Conservation (phyloP, 2,797 vertebrate genomes). For the Channa striata region DNA sequence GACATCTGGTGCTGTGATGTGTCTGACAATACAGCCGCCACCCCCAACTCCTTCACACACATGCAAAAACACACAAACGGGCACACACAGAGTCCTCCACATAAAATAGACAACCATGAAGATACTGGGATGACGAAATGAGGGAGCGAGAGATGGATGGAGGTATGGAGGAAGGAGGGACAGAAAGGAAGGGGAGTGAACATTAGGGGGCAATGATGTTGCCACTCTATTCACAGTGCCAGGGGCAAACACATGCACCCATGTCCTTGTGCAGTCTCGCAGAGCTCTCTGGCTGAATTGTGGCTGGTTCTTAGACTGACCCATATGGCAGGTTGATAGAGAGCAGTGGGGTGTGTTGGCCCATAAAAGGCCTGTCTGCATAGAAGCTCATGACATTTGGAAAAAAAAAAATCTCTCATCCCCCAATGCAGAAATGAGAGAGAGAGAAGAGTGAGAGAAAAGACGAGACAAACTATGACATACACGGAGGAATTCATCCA, state of each 20-base stretch:
- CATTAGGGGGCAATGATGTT: constrained; percentile 56
- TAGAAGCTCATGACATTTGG: constrained; percentile 18
- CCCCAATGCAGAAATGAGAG: constrained; percentile 22
- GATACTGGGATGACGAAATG: constrained; percentile 30
- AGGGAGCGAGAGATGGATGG: constrained; percentile 39
- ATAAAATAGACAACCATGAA: constrained; percentile 43
- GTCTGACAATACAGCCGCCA: constrained; percentile 77
- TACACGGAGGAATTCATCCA: constrained; percentile 5
- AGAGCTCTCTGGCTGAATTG: constrained; percentile 38
- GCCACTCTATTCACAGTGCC: constrained; percentile 43
- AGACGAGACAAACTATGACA: constrained; percentile 24
- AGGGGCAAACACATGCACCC: constrained; percentile 49
- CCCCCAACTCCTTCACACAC: constrained; percentile 50
- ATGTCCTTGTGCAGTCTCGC: constrained; percentile 49
- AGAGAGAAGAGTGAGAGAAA: constrained; percentile 14
- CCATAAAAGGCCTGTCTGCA: constrained; percentile 29
- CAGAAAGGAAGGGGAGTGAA: constrained; percentile 40
- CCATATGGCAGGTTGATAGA: constrained; percentile 57
- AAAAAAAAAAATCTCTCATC: constrained; percentile 36
- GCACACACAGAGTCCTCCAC: constrained; percentile 24
- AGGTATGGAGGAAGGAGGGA: constrained; percentile 13
- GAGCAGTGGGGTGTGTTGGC: constrained; percentile 31
- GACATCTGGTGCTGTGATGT: constrained; percentile 87
- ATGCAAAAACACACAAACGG: constrained; percentile 47
- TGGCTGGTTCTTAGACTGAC: constrained; percentile 38